phyloP scores from a whole-genome alignment of 2,113 vertebrate genomes.

The Osmerus mordax region DNA sequence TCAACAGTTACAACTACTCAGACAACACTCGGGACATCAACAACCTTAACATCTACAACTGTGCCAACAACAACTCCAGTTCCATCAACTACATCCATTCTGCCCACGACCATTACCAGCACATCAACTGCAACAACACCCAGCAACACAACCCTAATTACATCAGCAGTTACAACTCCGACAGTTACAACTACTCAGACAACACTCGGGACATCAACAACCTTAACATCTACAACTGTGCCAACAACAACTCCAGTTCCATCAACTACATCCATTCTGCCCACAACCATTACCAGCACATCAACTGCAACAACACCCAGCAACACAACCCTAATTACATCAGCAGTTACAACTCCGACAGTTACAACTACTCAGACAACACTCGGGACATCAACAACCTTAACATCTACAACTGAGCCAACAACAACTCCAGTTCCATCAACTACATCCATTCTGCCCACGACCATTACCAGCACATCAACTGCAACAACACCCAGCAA shows the following conservation, averaged over 20 bases:
- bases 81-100: neutral
- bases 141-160: neutral
- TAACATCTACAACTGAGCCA: no score
- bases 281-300: neutral
- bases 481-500: no score
- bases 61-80: neutral
- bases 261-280: neutral
- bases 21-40: neutral
- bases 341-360: neutral
- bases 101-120: constrained; percentile 5
- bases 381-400: no score
- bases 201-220: neutral
- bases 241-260: neutral
- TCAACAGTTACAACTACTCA: neutral
- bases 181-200: neutral
- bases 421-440: no score
- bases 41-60: constrained; percentile 4
- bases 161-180: neutral
- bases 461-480: no score
- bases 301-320: neutral
- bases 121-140: neutral
- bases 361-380: no score
- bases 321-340: neutral
- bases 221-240: neutral
- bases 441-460: neutral